A percentile compares a stretch with the other conserved stretches of the same genome.
Conservation (phyloP, 2,113 vertebrate genomes). For the Paratilapia polleni region DNA sequence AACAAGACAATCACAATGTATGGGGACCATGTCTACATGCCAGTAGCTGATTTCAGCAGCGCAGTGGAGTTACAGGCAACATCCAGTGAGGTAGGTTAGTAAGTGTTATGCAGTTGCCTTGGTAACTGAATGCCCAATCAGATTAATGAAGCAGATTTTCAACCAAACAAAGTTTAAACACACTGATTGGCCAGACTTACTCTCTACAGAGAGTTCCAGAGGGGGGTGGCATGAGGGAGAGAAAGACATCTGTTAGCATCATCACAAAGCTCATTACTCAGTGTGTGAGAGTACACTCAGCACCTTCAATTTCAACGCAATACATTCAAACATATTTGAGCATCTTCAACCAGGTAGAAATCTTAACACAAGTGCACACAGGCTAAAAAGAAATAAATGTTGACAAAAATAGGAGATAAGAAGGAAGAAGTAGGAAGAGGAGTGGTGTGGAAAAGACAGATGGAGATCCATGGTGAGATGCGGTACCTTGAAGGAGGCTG, state of each 20-base stretch:
- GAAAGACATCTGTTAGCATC: conserved; percentile 78
- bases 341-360: neutral
- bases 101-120: conserved; percentile 35
- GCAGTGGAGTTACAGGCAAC: conserved; percentile 9
- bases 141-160: conserved; percentile 58
- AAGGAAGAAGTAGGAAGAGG: conserved; percentile 25
- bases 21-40: conserved; percentile 25
- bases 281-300: neutral
- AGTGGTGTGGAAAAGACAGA: conserved; percentile 31
- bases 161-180: conserved; percentile 72
- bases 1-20: neutral
- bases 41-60: conserved; percentile 23
- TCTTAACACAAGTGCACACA: conserved; percentile 9
- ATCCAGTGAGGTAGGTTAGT: conserved; percentile 59
- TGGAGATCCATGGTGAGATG: conserved; percentile 67
- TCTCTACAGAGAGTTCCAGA: conserved; percentile 97
- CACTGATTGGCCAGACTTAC: conserved; percentile 89
- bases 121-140: conserved; percentile 28
- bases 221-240: conserved; percentile 86
- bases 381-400: neutral
- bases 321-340: conserved; percentile 5
- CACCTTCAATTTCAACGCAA: neutral
- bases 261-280: conserved; percentile 12
- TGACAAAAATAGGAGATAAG: conserved; percentile 16
- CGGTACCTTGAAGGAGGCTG: conserved; percentile 86